Evolutionary conservation across 2,888 invertebrate genomes (phyloP).

Genomic region (Zaprionus bogoriensis): DNA sequence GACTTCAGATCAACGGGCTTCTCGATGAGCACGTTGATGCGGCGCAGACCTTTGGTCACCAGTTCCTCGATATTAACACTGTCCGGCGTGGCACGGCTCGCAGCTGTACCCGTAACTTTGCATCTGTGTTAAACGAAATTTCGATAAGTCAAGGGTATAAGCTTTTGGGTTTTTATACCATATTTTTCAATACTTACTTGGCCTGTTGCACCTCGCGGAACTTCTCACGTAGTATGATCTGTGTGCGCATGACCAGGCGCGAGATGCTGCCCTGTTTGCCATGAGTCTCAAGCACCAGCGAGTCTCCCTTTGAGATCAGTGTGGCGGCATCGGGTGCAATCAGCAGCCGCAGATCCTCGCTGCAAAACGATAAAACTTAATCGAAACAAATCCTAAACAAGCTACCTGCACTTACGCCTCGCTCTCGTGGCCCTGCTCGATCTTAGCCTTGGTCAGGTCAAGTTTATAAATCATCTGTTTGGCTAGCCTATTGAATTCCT

Average conservation of each 20-base stretch:
- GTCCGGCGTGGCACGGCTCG: slow-evolving; percentile 59
- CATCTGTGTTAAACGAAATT: slow-evolving; percentile 47
- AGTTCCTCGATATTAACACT: slow-evolving; percentile 80
- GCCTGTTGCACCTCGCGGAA: slow-evolving; percentile 82
- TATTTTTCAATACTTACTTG: slow-evolving; percentile 70
- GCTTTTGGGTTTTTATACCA: neutral
- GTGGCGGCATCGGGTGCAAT: slow-evolving; percentile 90
- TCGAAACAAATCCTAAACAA: neutral
- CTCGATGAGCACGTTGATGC: slow-evolving; percentile 81
- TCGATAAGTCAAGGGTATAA: neutral
- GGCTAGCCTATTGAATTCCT: slow-evolving; percentile 81
- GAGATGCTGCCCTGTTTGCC: slow-evolving; percentile 81
- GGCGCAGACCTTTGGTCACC: slow-evolving; percentile 80
- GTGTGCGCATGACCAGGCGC: slow-evolving; percentile 81
- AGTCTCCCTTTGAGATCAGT: slow-evolving; percentile 90
- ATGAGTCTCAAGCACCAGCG: slow-evolving; percentile 88
- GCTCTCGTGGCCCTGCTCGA: slow-evolving; percentile 78
- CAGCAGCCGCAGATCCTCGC: slow-evolving; percentile 81
- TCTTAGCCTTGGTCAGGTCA: slow-evolving; percentile 80
- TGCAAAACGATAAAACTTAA: slow-evolving; percentile 24
- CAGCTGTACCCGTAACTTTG: slow-evolving; percentile 41
- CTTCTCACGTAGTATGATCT: slow-evolving; percentile 81
- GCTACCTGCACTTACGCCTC: slow-evolving; percentile 69
- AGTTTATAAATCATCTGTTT: slow-evolving; percentile 82
- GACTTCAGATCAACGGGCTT: slow-evolving; percentile 80